Percentiles rank a stretch among this genome's conserved stretches.
phyloP scores from a whole-genome alignment of 2,888 invertebrate genomes.

The Carterocephalus palaemon region DNA sequence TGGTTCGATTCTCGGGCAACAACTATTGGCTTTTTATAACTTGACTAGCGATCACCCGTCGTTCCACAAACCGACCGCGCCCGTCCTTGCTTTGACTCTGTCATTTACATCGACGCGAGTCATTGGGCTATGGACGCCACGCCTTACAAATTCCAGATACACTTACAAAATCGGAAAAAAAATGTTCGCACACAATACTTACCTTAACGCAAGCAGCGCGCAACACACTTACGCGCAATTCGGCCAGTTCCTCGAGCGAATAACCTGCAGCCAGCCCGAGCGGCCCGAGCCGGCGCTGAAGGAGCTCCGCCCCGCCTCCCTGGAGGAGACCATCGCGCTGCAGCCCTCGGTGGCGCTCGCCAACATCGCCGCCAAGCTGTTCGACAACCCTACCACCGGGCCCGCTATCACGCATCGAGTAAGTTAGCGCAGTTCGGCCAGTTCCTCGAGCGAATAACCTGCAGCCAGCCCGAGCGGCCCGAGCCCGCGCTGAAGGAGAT shows the following conservation, averaged over 20 bases:
- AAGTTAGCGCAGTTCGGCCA: slow-evolving; percentile 83
- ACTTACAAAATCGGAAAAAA: not conserved
- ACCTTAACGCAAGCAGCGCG: slow-evolving; percentile 74
- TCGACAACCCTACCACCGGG: slow-evolving; percentile 59
- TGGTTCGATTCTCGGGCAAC: too few species aligned
- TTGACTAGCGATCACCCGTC: too few species aligned
- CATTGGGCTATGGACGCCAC: too few species aligned
- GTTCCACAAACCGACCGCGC: too few species aligned
- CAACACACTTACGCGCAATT: slow-evolving; percentile 89
- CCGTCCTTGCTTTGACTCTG: too few species aligned
- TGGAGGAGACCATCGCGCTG: slow-evolving; percentile 62
- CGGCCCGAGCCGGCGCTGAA: slow-evolving; percentile 48
- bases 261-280: slow-evolving; percentile 78
- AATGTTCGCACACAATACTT: slow-evolving; percentile 27
- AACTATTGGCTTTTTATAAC: too few species aligned
- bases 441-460: slow-evolving; percentile 85
- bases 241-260: slow-evolving; percentile 85
- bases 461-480: slow-evolving; percentile 57
- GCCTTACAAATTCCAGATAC: too few species aligned
- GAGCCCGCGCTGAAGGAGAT: slow-evolving; percentile 53
- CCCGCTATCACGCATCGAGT: slow-evolving; percentile 69
- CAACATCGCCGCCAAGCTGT: slow-evolving; percentile 55
- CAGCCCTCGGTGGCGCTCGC: slow-evolving; percentile 49
- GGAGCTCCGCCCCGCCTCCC: slow-evolving; percentile 52
- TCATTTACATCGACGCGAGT: too few species aligned